Percentiles rank a stretch among this genome's conserved stretches.
Conservation (phyloP, 1,140 invertebrate genomes). For the Delia radicum region DNA sequence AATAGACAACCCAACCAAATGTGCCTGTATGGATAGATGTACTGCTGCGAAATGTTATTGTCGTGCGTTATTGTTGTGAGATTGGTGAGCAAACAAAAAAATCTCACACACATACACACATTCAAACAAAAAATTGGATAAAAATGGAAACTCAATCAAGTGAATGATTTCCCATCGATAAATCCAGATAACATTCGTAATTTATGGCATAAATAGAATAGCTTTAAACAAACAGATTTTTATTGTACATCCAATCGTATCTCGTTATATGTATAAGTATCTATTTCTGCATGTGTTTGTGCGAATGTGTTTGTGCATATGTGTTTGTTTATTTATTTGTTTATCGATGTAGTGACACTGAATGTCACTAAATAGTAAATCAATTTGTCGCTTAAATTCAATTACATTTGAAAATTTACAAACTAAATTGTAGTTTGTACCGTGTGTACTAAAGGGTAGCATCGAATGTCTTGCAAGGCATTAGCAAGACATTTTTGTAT, state of each 20-base stretch:
- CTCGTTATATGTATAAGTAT: not conserved
- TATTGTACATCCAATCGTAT: not conserved
- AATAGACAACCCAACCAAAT: not conserved
- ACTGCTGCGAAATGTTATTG: not conserved
- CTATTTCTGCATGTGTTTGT: no score
- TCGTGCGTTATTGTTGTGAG: not conserved
- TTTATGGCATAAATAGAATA: constrained; percentile 19
- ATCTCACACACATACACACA: not conserved
- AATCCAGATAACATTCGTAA: constrained; percentile 19
- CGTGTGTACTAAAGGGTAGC: no score
- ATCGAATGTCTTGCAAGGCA: no score
- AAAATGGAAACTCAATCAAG: constrained; percentile 18
- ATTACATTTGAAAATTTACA: constrained; percentile 11
- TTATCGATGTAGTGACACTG: constrained; percentile 18
- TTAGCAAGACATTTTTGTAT: no score
- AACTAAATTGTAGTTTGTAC: no score
- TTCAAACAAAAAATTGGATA: not conserved
- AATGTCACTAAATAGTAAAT: constrained; percentile 22
- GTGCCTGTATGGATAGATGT: no score
- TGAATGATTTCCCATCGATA: constrained; percentile 15
- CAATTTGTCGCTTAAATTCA: constrained; percentile 15
- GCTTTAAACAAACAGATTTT: constrained; percentile 7
- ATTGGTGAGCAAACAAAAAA: not conserved
- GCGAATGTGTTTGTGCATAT: not conserved
- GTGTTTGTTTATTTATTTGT: not conserved